Evolutionary conservation across 2,888 invertebrate genomes (phyloP), one percentile per base, ranked within the genome.

Genomic region (Sminthurides aquaticus): DNA sequence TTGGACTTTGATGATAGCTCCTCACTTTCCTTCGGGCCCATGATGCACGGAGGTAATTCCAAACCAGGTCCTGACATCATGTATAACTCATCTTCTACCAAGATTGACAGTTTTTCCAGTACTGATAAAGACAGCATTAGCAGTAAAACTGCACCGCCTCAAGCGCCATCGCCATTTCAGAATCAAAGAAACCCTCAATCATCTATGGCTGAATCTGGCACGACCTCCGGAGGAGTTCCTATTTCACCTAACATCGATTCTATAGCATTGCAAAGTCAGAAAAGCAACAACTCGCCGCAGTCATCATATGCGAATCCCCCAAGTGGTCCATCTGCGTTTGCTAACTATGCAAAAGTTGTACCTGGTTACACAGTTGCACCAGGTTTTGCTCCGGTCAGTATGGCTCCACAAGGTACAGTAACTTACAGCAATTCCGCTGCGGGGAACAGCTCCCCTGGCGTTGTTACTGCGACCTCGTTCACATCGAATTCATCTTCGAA

Each of bases 1-100:
- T 82, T 94, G 74, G 93, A 93, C 75, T 85, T 87, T 76, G 85
- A 86, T 69, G 81, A 82, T 59, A 84, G 84, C 58, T 67, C 64
- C 20, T 67, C 74, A 20, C 52, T 60, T 43, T 71, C 71, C 58
- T 71, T 69, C 62, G 67, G 71, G 62, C 71, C 71, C 64, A 68
- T 71, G 65, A 43, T 64, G 48, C 72, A 71, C 57, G 67, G 69
- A 24, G 67, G 65, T 57, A 66, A 66, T 28, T 43, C 59, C 24
- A 66, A 64, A 26, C 49, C 64, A 1, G 61, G 67, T 60, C 65
- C 64, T n/a, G 67, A 69, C 57, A 61, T 74, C 63, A 62, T 73
- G 60, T 74, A 74, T 58, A 69, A 70, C 22, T 60, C 60, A 22
- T 49, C 64, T 49, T 54, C 64, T 2, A 55, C 52, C 18, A 55